Base-by-base conservation (phyloP, 2,888 invertebrate genomes). In the Phorcus lineatus region DNA sequence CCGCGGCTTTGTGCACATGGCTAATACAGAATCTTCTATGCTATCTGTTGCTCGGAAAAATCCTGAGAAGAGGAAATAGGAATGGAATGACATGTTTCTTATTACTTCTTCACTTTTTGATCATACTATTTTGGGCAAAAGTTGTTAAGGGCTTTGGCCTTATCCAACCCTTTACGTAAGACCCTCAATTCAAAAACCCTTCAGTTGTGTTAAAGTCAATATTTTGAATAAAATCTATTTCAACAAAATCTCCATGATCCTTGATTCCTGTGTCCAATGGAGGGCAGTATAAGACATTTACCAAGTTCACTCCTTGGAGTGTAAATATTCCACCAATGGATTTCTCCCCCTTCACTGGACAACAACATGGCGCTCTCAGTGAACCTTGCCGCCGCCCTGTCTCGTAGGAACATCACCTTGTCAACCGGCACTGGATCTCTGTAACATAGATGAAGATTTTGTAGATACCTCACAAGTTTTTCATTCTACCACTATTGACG, bases 301-400 rank as follows among this genome's bases (percentile, higher is more conserved):
- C 91, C 92, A 80, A 91, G 87, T 79, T 91, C 88, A 74, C 87
- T 86, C 76, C 87, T 87, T 22, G 85, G 82, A 47, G 89, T 87
- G 83, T 88, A 91, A 4, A 92, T 81, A 83, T 90, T 92, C 93
- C 93, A 93, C 88, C 91, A 93, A 6, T 87, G 79, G 9, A 93
- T 86, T n/a, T 80, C 79, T 2, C 93, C 93, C 0, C 90, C 92
- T 79, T 92, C 92, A 85, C 92, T 92, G 16, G 93, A 92, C 28
- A 93, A 84, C 74, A 93, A 84, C 17, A 91, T 88, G 13, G 92
- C 91, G 22, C 89, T 87, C 36, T 91, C 90, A 4, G 88, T 85
- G 40, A 85, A 86, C 57, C 89, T 85, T 17, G 84, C 85, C 17
- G 84, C 84, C 13, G 89, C 88, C 55, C 93, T 86, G 0, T 81